A percentile compares a stretch with the other conserved stretches of the same genome.
Conservation (phyloP, 2,113 vertebrate genomes). For the Myiozetetes cayanensis region DNA sequence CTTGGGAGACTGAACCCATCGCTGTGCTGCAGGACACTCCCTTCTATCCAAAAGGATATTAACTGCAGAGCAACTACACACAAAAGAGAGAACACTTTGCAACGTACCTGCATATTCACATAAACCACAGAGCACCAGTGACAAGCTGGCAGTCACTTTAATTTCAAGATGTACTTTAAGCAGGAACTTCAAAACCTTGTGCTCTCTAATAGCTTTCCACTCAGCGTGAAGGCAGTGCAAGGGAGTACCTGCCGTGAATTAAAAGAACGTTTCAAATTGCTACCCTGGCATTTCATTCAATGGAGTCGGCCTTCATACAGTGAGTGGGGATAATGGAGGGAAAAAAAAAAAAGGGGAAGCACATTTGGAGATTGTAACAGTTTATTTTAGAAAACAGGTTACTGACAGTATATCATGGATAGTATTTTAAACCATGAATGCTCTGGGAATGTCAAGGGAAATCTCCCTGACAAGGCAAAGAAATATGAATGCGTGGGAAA, state of each 20-base stretch:
- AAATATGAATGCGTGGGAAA: not conserved
- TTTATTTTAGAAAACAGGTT: not conserved
- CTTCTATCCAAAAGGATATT: not conserved
- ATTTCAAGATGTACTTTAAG: not conserved
- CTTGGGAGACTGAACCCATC: not conserved
- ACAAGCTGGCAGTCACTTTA: not conserved
- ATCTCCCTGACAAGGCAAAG: not conserved
- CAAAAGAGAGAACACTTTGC: not conserved
- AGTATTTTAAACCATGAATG: not conserved
- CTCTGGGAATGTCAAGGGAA: not conserved
- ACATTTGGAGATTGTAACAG: not conserved
- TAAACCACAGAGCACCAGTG: not conserved
- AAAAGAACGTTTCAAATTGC: constrained; percentile 1
- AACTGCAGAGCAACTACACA: not conserved
- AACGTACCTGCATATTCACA: not conserved
- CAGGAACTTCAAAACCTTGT: not conserved
- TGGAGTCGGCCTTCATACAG: not conserved
- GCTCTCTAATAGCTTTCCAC: constrained; percentile 8
- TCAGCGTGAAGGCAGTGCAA: not conserved
- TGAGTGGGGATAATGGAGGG: not conserved
- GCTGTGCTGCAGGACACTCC: not conserved
- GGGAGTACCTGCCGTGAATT: not conserved
- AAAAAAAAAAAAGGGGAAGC: not conserved
- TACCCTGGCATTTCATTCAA: not conserved
- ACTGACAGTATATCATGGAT: not conserved